phyloP scores from a whole-genome alignment of 2,888 invertebrate species.

The Metallyticus violacea region DNA sequence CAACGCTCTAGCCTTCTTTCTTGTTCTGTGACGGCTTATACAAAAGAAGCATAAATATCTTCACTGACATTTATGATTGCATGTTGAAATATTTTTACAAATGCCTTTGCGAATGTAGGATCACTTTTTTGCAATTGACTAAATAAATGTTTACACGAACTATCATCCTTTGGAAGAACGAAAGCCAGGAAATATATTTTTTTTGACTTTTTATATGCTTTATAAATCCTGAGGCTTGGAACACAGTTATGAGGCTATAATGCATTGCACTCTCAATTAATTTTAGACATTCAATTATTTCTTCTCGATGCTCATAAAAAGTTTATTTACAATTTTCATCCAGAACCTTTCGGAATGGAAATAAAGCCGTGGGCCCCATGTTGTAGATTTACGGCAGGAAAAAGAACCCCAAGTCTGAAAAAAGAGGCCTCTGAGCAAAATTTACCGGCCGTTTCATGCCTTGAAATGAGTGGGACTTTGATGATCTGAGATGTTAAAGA shows the following conservation, averaged over 20 bases:
- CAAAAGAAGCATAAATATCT: background rate
- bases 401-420: too few species aligned
- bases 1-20: background rate
- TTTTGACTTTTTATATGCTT: background rate
- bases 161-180: conserved; percentile 37
- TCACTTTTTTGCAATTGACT: conserved; percentile 33
- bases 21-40: background rate
- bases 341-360: conserved; percentile 30
- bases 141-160: conserved; percentile 37
- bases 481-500: too few species aligned
- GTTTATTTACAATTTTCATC: conserved; percentile 30
- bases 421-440: too few species aligned
- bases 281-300: conserved; percentile 37
- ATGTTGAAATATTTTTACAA: conserved; percentile 28
- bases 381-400: too few species aligned
- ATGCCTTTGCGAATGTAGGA: conserved; percentile 16
- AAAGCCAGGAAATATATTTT: conserved; percentile 38
- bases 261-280: conserved; percentile 30
- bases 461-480: too few species aligned
- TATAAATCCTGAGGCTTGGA: background rate
- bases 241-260: conserved; percentile 24
- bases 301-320: conserved; percentile 34
- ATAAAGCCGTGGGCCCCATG: too few species aligned
- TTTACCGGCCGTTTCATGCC: too few species aligned
- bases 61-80: conserved; percentile 23